Percentiles rank a stretch among this genome's conserved stretches.
These are phyloP conservation scores for Minunthozetes semirufus DNA, from an alignment of 2,888 invertebrate genomes.

Conservation along the genomic window DNA sequence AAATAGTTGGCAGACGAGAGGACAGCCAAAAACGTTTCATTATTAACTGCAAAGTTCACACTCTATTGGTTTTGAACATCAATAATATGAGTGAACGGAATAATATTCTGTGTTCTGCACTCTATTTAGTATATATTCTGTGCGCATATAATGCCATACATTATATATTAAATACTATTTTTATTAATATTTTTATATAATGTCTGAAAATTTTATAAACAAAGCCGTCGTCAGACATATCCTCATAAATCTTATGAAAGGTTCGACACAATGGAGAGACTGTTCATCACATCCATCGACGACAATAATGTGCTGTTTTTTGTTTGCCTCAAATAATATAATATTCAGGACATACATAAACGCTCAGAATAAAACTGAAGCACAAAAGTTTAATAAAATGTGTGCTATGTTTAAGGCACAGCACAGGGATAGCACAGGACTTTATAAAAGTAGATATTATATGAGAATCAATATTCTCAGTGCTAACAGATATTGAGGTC, in stretches of 20 bases:
- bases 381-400: no score
- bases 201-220: conserved; percentile 27
- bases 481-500: no score
- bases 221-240: neutral
- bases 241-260: conserved; percentile 15
- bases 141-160: no score
- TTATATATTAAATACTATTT: no score
- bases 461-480: no score
- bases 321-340: neutral
- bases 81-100: conserved; percentile 3
- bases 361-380: neutral
- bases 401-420: neutral
- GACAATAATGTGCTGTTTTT: neutral
- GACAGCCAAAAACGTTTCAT: neutral
- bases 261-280: conserved; percentile 6
- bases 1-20: neutral
- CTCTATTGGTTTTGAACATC: conserved; percentile 26
- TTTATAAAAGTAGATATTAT: neutral
- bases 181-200: neutral
- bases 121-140: no score
- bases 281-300: neutral
- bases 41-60: conserved; percentile 10
- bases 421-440: neutral
- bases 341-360: neutral
- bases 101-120: neutral